Evolutionary conservation across 2,113 vertebrate species (phyloP).

Genomic region (Australoheros scitulus): DNA sequence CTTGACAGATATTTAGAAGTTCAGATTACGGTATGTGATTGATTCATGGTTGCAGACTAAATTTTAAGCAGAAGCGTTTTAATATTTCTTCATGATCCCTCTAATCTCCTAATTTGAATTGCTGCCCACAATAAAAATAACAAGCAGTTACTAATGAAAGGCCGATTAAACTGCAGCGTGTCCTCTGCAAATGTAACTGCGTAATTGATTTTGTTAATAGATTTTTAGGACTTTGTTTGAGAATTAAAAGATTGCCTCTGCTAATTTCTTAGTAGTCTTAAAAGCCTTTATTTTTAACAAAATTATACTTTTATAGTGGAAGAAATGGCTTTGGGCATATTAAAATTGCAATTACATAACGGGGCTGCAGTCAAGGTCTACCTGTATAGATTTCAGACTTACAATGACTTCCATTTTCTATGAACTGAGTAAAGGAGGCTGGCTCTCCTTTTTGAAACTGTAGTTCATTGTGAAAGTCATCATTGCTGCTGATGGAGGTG

Average conservation of each 20-base stretch:
- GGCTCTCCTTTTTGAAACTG: neutral
- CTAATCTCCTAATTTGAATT: slow-evolving; percentile 36
- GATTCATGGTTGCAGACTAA: slow-evolving; percentile 6
- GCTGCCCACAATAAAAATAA: neutral
- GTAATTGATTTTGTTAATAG: slow-evolving; percentile 10
- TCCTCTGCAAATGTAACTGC: neutral
- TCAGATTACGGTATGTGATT: slow-evolving; percentile 11
- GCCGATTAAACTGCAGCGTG: neutral
- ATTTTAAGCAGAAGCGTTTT: slow-evolving; percentile 27
- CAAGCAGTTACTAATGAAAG: slow-evolving; percentile 19
- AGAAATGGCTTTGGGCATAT: neutral
- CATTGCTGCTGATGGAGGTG: neutral
- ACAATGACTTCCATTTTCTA: neutral
- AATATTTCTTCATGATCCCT: slow-evolving; percentile 13
- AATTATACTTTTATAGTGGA: neutral
- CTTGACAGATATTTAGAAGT: slow-evolving; percentile 38
- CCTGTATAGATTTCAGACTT: neutral
- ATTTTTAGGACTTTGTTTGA: slow-evolving; percentile 27
- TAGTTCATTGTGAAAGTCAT: neutral
- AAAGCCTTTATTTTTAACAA: neutral
- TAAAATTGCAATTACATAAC: neutral
- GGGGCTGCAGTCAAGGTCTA: neutral
- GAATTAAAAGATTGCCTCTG: slow-evolving; percentile 5
- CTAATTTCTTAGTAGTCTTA: neutral
- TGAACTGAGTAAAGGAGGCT: neutral